A percentile compares a stretch with the other conserved stretches of the same genome.
Conservation (phyloP, 2,113 vertebrate species). For the Paraplagusia blochii region DNA sequence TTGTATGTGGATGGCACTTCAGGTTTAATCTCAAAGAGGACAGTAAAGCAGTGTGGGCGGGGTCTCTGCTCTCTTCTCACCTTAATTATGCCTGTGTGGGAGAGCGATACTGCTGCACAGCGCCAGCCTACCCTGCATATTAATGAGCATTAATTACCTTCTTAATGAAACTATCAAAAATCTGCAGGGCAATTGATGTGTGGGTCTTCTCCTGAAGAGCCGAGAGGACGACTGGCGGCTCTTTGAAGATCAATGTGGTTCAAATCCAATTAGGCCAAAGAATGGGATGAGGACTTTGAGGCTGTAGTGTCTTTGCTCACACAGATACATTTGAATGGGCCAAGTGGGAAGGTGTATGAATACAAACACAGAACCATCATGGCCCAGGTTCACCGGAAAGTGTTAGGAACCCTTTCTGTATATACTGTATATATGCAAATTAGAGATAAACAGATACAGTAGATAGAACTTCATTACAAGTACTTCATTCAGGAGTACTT, state of each 20-base stretch:
- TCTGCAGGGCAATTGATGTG: conserved; percentile 69
- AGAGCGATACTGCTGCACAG: conserved; percentile 60
- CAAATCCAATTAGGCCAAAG: conserved; percentile 79
- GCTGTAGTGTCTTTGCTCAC: conserved; percentile 48
- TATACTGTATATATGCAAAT: too few species aligned
- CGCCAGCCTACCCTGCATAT: conserved; percentile 69
- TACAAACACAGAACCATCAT: too few species aligned
- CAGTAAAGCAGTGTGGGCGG: conserved; percentile 39
- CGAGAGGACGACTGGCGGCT: conserved; percentile 51
- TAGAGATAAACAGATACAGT: too few species aligned
- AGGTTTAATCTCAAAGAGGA: conserved; percentile 60
- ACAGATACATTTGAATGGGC: conserved; percentile 37
- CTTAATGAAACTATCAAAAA: conserved; percentile 80
- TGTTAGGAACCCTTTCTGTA: too few species aligned
- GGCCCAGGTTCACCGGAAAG: too few species aligned
- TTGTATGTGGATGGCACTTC: conserved; percentile 62
- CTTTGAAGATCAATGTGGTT: conserved; percentile 79
- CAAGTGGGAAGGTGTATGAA: conserved; percentile 39
- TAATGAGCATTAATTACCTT: conserved; percentile 79
- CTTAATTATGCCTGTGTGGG: conserved; percentile 74
- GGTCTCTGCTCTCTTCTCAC: conserved; percentile 58
- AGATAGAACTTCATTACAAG: too few species aligned
- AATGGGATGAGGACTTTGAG: conserved; percentile 64
- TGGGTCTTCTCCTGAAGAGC: conserved; percentile 62
- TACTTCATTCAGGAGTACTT: too few species aligned